Evolutionary conservation across 2,888 invertebrate genomes (phyloP), one percentile per base, ranked within the genome.

Genomic region (Parnassius glacialis): DNA sequence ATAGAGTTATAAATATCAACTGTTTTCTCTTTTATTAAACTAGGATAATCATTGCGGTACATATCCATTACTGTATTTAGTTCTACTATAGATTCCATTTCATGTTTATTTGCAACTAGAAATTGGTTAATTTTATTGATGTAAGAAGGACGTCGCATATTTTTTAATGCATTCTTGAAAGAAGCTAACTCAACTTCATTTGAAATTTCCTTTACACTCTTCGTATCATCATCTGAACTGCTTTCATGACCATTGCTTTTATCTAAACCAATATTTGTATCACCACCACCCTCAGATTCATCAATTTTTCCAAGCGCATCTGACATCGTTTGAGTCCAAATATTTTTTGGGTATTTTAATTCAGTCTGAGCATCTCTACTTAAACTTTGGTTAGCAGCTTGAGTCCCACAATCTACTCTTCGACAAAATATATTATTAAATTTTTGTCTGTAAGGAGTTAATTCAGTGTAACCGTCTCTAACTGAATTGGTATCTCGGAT

Each of bases 391-490:
- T 94, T 93, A 12, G 93, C 91, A 3, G 92, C 93, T 79, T 96
- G 95, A 10, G 90, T 80, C 0, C 78, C 92, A 10, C 87, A 86
- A 65, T 94, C 93, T 10, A 95, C 87, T 73, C 94, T 86, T 55
- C 85, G 91, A 59, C 92, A 91, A 50, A 80, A 83, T 9, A 95
- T 83, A 74, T 92, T 94, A 47, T 92, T 90, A 65, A 92, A 93
- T 16, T 88, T 92, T 57, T 92, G 88, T 43, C 93, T 93, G 48
- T 85, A 90, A 10, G 94, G 93, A 57, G 92, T 80, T 41, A 96
- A 78, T 73, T 95, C 95, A 62, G 94, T 91, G 69, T 93, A 95
- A 11, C 95, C 95, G 79, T 96, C 95, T 57, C 94, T 88, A 13
- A 92, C 92, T 53, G 93, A 92, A 54, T 92, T 87, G 0, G 92